These are phyloP conservation scores for Drosophila sucinea DNA, from an alignment of 1,140 invertebrate genomes.

Conservation along the genomic window DNA sequence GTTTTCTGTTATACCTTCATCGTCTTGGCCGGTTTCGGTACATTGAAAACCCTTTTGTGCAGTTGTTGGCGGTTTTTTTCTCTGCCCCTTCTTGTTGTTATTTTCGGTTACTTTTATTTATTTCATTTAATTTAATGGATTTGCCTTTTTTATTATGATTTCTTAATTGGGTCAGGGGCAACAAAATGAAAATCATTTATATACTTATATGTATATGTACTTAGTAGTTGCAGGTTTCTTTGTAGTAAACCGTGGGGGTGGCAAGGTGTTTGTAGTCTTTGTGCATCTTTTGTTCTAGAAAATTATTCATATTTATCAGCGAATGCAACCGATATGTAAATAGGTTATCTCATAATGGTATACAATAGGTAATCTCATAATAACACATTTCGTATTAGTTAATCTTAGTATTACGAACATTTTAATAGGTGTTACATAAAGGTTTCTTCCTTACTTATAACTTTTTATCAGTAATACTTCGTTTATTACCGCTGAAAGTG, in stretches of 20 bases:
- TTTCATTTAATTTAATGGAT: conserved; percentile 31
- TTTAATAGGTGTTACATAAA: not conserved
- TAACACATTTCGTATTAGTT: not conserved
- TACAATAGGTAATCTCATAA: not conserved
- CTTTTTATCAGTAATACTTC: not conserved
- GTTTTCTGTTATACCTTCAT: not conserved
- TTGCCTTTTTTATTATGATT: conserved; percentile 31
- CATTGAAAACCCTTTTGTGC: conserved; percentile 8
- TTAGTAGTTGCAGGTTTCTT: conserved; percentile 12
- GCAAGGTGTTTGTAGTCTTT: not conserved
- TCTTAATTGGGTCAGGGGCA: conserved; percentile 72
- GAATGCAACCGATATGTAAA: not conserved
- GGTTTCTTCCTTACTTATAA: not conserved
- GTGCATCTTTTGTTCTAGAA: not conserved
- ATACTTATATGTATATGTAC: not conserved
- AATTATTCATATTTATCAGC: not conserved
- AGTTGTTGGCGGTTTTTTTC: not conserved
- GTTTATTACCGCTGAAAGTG: not conserved
- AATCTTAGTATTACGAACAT: too few species aligned
- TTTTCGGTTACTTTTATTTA: conserved; percentile 38
- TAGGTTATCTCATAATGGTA: not conserved
- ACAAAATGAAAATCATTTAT: not conserved
- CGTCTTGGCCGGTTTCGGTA: conserved; percentile 2
- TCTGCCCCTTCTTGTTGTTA: conserved; percentile 7
- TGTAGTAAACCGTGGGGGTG: not conserved